phyloP scores from a whole-genome alignment of 2,888 invertebrate species.

The Plagodis dolabraria region DNA sequence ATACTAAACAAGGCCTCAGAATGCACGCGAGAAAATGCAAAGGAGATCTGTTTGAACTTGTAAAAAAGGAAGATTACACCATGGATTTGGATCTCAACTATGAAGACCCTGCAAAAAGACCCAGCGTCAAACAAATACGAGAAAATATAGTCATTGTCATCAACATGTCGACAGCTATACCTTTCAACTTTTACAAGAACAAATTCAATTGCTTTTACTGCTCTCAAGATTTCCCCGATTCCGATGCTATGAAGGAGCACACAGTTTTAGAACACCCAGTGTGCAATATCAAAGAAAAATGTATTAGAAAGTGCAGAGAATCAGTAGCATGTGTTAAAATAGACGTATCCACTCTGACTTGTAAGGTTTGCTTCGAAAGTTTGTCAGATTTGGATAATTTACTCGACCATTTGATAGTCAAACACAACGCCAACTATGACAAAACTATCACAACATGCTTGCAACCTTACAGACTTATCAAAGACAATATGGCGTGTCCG shows the following conservation, averaged over 20 bases:
- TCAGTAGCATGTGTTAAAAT: slow-evolving; percentile 78
- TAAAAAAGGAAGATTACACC: slow-evolving; percentile 65
- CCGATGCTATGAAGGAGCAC: slow-evolving; percentile 71
- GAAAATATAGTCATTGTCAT: slow-evolving; percentile 74
- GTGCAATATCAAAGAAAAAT: slow-evolving; percentile 72
- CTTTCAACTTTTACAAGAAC: slow-evolving; percentile 78
- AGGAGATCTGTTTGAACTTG: slow-evolving; percentile 54
- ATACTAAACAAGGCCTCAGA: slow-evolving; percentile 72
- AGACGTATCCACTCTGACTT: slow-evolving; percentile 69
- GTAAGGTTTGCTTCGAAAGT: slow-evolving; percentile 73
- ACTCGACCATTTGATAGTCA: slow-evolving; percentile 69
- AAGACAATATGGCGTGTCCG: slow-evolving; percentile 75
- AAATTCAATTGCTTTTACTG: slow-evolving; percentile 80
- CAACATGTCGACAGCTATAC: slow-evolving; percentile 79
- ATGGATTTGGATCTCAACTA: slow-evolving; percentile 67
- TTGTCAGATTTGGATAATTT: slow-evolving; percentile 64
- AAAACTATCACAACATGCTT: slow-evolving; percentile 72
- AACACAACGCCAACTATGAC: slow-evolving; percentile 73
- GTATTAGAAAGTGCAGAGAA: slow-evolving; percentile 74
- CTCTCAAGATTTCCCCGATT: slow-evolving; percentile 75
- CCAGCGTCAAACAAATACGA: slow-evolving; percentile 73
- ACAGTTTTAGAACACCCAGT: slow-evolving; percentile 69
- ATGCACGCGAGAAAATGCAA: slow-evolving; percentile 76
- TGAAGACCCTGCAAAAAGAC: slow-evolving; percentile 59
- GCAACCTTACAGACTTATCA: slow-evolving; percentile 70